Base-by-base conservation (phyloP, 2,888 invertebrate species). In the Synergus itoensis region DNA sequence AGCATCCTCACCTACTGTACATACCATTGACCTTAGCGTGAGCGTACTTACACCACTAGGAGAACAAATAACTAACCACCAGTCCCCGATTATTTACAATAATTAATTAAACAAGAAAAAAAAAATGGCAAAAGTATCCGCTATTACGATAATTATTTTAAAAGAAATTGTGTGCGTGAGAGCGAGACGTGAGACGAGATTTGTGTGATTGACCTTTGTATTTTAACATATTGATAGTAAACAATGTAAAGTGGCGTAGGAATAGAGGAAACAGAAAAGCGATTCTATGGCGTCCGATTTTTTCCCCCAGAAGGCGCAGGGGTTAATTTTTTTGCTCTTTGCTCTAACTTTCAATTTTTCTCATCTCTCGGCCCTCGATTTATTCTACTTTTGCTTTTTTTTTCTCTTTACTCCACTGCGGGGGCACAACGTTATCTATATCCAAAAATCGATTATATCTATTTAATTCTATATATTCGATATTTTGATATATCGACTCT, bases 11-110 rank as follows among this genome's bases (percentile, higher is more conserved):
- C 92, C 92, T 92, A 92, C 91, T 92, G 92, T 92, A 92, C 92
- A 92, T 92, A 92, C 92, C 91, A 92, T 91, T 92, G 91, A 92
- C 92, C 91, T 92, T 92, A 92, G 92, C 90, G 92, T 92, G 92
- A 92, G 92, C 90, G 92, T 92, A 92, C 92, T 92, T 92, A 92
- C 90, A 82, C 82, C 87, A 89, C 88, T 90, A 91, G 90, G 88
- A 91, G 87, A 91, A 90, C 89, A 89, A 92, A 90, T 90, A 91
- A 91, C 89, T 90, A 92, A 91, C 90, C 90, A 90, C 87, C 88
- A 89, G 86, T 86, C 87, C 88, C 88, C 87, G 88, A 90, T 90
- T 90, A 91, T 90, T 91, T 91, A 91, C 90, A 90, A 89, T 91
- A 90, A 90, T 89, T 83, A 89, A 89, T 90, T 86, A 88, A 88